Evolutionary conservation across 2,888 invertebrate genomes (phyloP).

Genomic region (Cheilosia grossa): DNA sequence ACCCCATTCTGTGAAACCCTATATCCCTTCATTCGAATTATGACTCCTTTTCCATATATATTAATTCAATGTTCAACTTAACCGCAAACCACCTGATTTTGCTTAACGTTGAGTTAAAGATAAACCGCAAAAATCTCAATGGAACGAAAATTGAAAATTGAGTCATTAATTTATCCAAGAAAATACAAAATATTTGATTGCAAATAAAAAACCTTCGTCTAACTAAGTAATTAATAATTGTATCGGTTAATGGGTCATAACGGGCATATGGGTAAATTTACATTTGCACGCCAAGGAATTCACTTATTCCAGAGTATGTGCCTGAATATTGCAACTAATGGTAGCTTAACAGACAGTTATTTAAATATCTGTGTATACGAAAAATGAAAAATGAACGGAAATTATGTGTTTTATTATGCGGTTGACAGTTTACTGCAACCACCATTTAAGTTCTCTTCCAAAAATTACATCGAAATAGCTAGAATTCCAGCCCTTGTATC

Average conservation of each 20-base stretch:
- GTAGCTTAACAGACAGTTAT: no score
- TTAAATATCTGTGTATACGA: no score
- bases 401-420: no score
- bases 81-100: constrained; percentile 11
- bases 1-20: constrained; percentile 18
- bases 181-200: constrained; percentile 22
- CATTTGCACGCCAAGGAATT: neutral
- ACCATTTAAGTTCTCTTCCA: no score
- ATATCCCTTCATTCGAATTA: neutral
- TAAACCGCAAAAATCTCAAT: constrained; percentile 36
- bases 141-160: constrained; percentile 31
- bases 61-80: constrained; percentile 24
- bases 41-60: constrained; percentile 1
- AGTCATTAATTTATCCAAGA: constrained; percentile 12
- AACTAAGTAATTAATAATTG: neutral
- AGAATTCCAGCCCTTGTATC: no score
- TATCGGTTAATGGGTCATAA: neutral
- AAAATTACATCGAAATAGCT: no score
- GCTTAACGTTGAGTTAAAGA: constrained; percentile 22
- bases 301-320: no score
- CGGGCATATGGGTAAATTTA: no score
- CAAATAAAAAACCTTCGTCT: constrained; percentile 1
- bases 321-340: no score
- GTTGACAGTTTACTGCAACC: no score
- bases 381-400: no score